These are phyloP conservation scores for Coregonus suidteri DNA, from an alignment of 2,797 vertebrate species.

Conservation along the genomic window DNA sequence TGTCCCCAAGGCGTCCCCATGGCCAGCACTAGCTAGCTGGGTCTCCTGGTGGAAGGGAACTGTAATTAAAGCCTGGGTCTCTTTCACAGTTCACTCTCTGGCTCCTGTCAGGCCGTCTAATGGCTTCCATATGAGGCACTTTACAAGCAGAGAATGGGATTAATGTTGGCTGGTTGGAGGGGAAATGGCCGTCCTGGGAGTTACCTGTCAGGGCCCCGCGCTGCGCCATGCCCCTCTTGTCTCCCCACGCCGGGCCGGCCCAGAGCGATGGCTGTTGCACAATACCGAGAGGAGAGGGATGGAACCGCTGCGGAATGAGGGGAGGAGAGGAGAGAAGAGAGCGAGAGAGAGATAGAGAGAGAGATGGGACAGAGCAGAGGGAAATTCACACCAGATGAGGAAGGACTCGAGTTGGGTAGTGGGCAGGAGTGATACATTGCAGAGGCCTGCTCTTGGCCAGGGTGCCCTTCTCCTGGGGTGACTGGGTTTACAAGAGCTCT, in stretches of 20 bases:
- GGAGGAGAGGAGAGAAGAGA: neutral
- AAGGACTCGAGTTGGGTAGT: constrained; percentile 15
- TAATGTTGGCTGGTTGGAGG: constrained; percentile 28
- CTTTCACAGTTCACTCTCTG: constrained; percentile 21
- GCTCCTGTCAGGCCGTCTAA: constrained; percentile 35
- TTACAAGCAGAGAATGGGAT: constrained; percentile 45
- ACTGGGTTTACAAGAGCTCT: no score
- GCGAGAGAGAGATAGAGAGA: neutral
- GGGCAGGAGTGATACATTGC: constrained; percentile 20
- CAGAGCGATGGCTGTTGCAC: constrained; percentile 12
- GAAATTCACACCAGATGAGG: constrained; percentile 18
- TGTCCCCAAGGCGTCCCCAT: neutral
- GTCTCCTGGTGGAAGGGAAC: constrained; percentile 18
- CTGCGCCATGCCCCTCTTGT: constrained; percentile 9
- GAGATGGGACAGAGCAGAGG: constrained; percentile 10
- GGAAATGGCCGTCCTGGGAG: constrained; percentile 54
- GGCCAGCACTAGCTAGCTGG: constrained; percentile 1
- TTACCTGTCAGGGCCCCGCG: constrained; percentile 55
- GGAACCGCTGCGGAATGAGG: constrained; percentile 16
- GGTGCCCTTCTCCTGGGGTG: neutral
- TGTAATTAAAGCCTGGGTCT: constrained; percentile 37
- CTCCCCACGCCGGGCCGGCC: neutral
- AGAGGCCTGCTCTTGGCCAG: constrained; percentile 5
- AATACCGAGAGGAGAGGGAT: constrained; percentile 20
- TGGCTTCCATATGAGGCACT: constrained; percentile 48